Evolutionary conservation across 2,797 vertebrate species (phyloP).

Genomic region (Adrianichthys oophorus): DNA sequence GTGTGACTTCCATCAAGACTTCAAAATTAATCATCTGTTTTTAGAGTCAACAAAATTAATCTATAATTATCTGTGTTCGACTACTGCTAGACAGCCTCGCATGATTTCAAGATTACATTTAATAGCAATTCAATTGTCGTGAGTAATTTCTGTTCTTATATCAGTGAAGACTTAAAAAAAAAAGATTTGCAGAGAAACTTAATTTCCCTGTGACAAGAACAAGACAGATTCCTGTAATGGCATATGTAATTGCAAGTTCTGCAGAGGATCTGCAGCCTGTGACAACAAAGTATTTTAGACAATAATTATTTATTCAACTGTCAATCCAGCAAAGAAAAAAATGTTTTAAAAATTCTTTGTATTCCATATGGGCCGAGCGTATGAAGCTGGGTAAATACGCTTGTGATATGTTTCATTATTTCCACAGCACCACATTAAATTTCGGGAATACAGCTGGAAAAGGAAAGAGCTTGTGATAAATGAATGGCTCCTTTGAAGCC

Average conservation of each 20-base stretch:
- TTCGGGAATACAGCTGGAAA: constrained; percentile 72
- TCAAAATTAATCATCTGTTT: constrained; percentile 78
- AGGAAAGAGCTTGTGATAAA: constrained; percentile 75
- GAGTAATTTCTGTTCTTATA: constrained; percentile 76
- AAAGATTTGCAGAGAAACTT: constrained; percentile 80
- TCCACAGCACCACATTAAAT: constrained; percentile 67
- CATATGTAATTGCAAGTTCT: constrained; percentile 79
- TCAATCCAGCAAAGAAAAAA: constrained; percentile 66
- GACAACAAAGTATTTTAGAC: constrained; percentile 82
- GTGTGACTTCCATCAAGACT: constrained; percentile 75
- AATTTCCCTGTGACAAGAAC: constrained; percentile 83
- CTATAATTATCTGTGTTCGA: constrained; percentile 76
- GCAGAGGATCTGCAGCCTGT: constrained; percentile 73
- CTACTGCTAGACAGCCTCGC: constrained; percentile 72
- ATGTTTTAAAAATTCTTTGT: constrained; percentile 57
- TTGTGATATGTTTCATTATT: constrained; percentile 76
- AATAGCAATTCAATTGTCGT: constrained; percentile 77
- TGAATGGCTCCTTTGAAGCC: constrained; percentile 76
- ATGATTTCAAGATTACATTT: constrained; percentile 78
- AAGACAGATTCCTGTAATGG: constrained; percentile 84
- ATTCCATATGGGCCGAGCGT: constrained; percentile 71
- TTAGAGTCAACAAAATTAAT: constrained; percentile 77
- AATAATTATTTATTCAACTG: constrained; percentile 82
- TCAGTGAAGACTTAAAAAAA: constrained; percentile 70
- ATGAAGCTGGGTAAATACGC: constrained; percentile 75